phyloP scores from a whole-genome alignment of 2,113 vertebrate species.

The Ifrita kowaldi region DNA sequence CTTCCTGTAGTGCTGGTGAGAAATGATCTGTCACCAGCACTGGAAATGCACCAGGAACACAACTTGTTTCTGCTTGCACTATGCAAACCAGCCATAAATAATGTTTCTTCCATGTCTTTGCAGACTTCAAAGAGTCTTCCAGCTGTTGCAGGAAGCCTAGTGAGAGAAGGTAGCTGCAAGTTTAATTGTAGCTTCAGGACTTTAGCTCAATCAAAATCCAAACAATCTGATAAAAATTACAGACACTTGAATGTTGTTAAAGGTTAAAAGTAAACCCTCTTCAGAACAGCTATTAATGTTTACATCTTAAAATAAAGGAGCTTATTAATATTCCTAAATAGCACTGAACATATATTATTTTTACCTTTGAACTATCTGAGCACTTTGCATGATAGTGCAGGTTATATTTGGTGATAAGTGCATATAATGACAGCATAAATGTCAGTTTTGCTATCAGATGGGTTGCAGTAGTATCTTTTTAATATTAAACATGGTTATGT shows the following conservation, averaged over 20 bases:
- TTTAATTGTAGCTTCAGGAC: conserved; percentile 62
- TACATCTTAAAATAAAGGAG: conserved; percentile 43
- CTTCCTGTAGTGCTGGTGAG: conserved; percentile 25
- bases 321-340: conserved; percentile 59
- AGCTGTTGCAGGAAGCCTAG: conserved; percentile 30
- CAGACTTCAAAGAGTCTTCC: conserved; percentile 42
- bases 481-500: background rate
- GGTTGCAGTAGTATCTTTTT: background rate
- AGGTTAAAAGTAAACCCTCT: conserved; percentile 55
- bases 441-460: conserved; percentile 16
- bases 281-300: background rate
- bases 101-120: conserved; percentile 1
- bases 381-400: background rate
- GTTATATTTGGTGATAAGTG: conserved; percentile 40
- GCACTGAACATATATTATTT: conserved; percentile 12
- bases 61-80: conserved; percentile 25
- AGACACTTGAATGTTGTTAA: background rate
- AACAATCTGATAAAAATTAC: conserved; percentile 40
- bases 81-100: background rate
- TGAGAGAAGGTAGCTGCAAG: conserved; percentile 36
- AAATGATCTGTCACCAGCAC: conserved; percentile 21
- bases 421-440: conserved; percentile 34
- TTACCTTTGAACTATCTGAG: conserved; percentile 13
- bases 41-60: background rate
- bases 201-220: conserved; percentile 49